These are phyloP conservation scores for Macaria liturata DNA, from an alignment of 2,888 invertebrate genomes.

Conservation along the genomic window DNA sequence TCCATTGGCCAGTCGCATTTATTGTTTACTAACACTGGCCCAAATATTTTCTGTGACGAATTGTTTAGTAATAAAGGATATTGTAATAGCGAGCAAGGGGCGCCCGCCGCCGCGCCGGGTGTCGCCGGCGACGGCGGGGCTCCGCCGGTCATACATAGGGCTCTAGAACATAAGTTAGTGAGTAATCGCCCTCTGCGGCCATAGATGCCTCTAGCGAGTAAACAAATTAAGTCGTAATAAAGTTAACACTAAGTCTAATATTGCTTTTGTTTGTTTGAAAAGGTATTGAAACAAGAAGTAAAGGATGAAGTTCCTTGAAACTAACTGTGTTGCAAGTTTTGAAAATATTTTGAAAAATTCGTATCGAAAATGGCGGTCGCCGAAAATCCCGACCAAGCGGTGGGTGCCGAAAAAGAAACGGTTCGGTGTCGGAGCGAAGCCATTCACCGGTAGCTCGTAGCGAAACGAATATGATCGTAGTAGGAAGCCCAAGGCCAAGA, in stretches of 20 bases:
- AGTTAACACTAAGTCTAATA: conserved; percentile 83
- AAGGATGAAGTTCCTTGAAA: conserved; percentile 89
- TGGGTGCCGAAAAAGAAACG: conserved; percentile 62
- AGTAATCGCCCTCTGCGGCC: conserved; percentile 59
- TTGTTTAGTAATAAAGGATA: conserved; percentile 36
- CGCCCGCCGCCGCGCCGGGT: conserved; percentile 39
- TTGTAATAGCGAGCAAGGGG: conserved; percentile 31
- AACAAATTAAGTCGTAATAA: conserved; percentile 72
- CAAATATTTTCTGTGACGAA: conserved; percentile 33
- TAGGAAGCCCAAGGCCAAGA: conserved; percentile 65
- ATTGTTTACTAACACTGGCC: conserved; percentile 37
- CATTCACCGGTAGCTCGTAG: conserved; percentile 35
- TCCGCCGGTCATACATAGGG: conserved; percentile 44
- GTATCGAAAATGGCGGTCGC: conserved; percentile 71
- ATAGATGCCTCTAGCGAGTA: conserved; percentile 73
- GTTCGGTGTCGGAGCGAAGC: conserved; percentile 64
- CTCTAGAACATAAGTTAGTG: conserved; percentile 67
- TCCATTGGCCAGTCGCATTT: conserved; percentile 72
- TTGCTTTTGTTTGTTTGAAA: conserved; percentile 91
- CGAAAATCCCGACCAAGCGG: conserved; percentile 59
- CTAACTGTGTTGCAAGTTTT: conserved; percentile 81
- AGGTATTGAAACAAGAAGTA: conserved; percentile 93
- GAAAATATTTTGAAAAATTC: conserved; percentile 77
- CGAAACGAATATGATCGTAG: conserved; percentile 77
- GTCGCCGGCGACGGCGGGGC: conserved; percentile 22